A percentile compares a stretch with the other conserved stretches of the same genome.
phyloP scores from a whole-genome alignment of 1,140 invertebrate species.

The Euura saliciscinereae region DNA sequence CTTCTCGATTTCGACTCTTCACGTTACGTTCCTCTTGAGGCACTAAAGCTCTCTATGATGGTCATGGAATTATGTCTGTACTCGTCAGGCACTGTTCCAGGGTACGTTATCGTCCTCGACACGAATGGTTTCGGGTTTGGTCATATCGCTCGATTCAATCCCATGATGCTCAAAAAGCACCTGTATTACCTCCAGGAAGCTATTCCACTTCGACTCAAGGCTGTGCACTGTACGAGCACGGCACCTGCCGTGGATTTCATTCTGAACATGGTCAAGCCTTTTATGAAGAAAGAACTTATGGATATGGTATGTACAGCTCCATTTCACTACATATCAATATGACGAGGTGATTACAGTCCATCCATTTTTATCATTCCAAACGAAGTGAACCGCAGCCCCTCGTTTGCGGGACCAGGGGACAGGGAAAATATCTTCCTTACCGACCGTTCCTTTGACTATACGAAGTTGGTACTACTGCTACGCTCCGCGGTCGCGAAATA shows the following conservation, averaged over 20 bases:
- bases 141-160: constrained; percentile 24
- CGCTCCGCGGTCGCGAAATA: no score
- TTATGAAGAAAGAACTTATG: constrained; percentile 69
- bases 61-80: constrained; percentile 19
- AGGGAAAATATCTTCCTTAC: no score
- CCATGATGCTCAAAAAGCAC: constrained; percentile 20
- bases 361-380: not conserved
- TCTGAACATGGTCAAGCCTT: constrained; percentile 67
- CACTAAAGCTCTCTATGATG: constrained; percentile 25
- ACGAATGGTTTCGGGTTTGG: constrained; percentile 19
- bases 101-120: constrained; percentile 25
- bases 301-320: constrained; percentile 52
- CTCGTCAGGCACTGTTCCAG: constrained; percentile 21
- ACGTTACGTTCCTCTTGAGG: constrained; percentile 13
- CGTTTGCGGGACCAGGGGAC: no score
- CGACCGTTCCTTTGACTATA: no score
- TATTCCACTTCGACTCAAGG: constrained; percentile 65
- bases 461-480: no score
- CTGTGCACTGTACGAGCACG: constrained; percentile 69
- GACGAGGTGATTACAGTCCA: constrained; percentile 21
- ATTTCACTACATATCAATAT: constrained; percentile 22
- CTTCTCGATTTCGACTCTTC: constrained; percentile 22
- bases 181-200: constrained; percentile 49
- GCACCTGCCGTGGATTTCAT: constrained; percentile 68
- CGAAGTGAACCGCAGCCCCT: no score